Base-by-base conservation (phyloP, 1,140 invertebrate species). In the Philopotamus ludificatus region DNA sequence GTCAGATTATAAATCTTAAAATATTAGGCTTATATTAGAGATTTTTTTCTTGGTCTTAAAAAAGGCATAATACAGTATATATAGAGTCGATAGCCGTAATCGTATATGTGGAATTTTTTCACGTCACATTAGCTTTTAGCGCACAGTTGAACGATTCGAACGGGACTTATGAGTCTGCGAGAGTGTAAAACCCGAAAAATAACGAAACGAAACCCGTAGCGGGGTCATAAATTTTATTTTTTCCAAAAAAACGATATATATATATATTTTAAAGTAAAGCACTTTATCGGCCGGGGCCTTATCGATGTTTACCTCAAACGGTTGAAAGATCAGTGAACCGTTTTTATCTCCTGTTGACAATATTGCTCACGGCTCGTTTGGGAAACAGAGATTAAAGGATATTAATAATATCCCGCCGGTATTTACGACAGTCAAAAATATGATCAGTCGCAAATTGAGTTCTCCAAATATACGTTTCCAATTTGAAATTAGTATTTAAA, bases 51-150 rank as follows among this genome's bases (percentile, higher is more conserved):
- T 51, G 23, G 18, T 1, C 26, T 26, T 12, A 60, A 60, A 60
- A 60, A 18, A 42, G 20, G 34, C 42, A 57, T 42, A 60, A 47
- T n/a, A n/a, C n/a, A n/a, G n/a, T n/a, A n/a, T n/a, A n/a, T n/a
- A n/a, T n/a, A n/a, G n/a, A n/a, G n/a, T 47, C 57, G 57, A 60
- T 60, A 60, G 47, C 41, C 57, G 57, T 54, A 54, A 54, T 54
- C 51, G 51, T 54, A 54, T 57, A 57, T 42, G 26, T 39, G 53
- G n/a, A 60, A 60, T 60, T 60, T 57, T 49, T 60, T 60, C 57
- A 60, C 57, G 57, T 60, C 20, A 60, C 57, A 60, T 60, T 60
- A 60, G 57, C 57, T 42, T 60, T 60, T 22, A 25, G 25, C 22
- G 15, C 20, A 26, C 57, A 34, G 16, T 25, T 22, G 57, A 60